Conservation (phyloP, 2,797 vertebrate species). For the Propithecus perrieri region DNA sequence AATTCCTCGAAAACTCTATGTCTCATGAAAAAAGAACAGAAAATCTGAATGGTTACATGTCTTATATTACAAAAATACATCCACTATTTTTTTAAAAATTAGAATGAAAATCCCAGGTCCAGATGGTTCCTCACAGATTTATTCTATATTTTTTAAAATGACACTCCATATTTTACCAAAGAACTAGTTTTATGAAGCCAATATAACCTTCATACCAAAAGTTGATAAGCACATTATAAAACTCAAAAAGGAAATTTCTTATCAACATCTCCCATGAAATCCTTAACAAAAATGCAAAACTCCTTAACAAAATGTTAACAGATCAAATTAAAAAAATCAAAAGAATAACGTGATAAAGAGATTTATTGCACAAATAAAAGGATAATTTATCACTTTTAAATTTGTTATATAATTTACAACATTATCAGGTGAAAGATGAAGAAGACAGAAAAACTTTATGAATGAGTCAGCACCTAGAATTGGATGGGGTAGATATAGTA, state of each 20-base stretch:
- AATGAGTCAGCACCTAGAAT: background rate
- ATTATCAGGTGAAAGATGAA: background rate
- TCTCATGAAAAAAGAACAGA: background rate
- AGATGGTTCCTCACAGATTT: background rate
- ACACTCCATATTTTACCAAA: background rate
- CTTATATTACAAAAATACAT: background rate
- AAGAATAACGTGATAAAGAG: background rate
- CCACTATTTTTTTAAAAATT: background rate
- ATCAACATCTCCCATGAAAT: background rate
- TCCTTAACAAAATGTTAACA: background rate
- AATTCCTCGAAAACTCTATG: background rate
- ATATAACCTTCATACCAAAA: background rate
- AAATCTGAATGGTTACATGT: background rate
- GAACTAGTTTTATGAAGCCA: background rate
- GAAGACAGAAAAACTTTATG: background rate
- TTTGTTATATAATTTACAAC: background rate
- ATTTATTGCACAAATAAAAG: background rate
- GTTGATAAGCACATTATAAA: background rate
- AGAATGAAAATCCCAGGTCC: background rate
- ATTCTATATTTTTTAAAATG: background rate
- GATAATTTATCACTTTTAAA: background rate
- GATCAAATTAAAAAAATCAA: background rate
- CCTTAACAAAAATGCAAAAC: background rate
- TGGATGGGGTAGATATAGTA: accelerated
- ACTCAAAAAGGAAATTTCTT: background rate